Evolutionary conservation across 2,113 vertebrate species (phyloP).

Genomic region (Typhlomys cinereus): DNA sequence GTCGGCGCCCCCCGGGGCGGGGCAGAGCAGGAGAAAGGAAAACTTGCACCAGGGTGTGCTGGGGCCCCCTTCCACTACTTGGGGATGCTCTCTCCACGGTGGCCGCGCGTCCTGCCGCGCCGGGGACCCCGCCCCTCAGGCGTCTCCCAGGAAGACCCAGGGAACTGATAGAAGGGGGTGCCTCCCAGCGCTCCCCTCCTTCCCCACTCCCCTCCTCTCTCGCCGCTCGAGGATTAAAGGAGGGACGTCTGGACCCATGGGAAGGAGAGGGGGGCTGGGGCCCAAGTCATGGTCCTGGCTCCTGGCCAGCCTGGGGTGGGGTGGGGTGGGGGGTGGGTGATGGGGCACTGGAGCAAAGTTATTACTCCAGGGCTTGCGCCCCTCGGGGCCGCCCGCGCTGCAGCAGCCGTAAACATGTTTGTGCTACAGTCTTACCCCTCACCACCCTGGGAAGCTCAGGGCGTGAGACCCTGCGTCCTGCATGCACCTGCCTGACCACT

Average conservation of each 20-base stretch:
- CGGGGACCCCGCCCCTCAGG: conserved; percentile 72
- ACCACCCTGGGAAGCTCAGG: background rate
- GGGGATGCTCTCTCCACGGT: background rate
- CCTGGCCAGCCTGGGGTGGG: background rate
- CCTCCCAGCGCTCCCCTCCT: background rate
- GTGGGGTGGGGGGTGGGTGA: too few relatives aligned
- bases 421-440: conserved; percentile 51
- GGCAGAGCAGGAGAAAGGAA: conserved; percentile 24
- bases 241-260: background rate
- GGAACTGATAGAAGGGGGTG: background rate
- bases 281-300: background rate
- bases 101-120: conserved; percentile 30
- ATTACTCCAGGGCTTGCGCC: conserved; percentile 60
- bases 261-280: background rate
- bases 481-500: background rate
- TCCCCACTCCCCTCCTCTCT: too few relatives aligned
- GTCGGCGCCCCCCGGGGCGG: conserved; percentile 44
- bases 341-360: conserved; percentile 65
- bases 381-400: conserved; percentile 53
- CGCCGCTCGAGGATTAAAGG: background rate
- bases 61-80: background rate
- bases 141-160: conserved; percentile 34
- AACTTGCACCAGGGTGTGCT: conserved; percentile 20
- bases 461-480: background rate
- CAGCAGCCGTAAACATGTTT: conserved; percentile 71